Evolutionary conservation across 1,140 invertebrate genomes (phyloP).

Genomic region (Papilio dardanus): DNA sequence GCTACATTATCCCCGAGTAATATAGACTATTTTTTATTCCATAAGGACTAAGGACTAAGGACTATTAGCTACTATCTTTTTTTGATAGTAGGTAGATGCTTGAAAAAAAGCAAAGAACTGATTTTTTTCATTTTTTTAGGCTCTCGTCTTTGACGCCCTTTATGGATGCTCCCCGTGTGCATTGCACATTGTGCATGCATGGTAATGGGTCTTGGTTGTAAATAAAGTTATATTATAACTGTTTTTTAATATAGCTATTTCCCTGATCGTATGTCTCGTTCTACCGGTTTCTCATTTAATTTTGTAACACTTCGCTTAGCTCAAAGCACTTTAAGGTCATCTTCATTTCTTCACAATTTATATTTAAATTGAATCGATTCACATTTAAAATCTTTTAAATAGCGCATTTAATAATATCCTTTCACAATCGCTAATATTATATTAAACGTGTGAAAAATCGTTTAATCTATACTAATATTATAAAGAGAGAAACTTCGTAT

Average conservation of each 20-base stretch:
- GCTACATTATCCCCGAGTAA: no score
- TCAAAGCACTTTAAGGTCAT: neutral
- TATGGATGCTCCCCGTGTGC: no score
- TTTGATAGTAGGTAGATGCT: neutral
- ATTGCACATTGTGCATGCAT: no score
- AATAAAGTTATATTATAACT: no score
- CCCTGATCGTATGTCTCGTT: neutral
- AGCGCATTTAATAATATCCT: neutral
- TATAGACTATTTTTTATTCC: no score
- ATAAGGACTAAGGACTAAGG: neutral
- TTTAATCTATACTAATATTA: neutral
- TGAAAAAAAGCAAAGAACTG: no score
- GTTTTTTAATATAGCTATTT: no score
- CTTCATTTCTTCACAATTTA: neutral
- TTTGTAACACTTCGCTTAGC: neutral
- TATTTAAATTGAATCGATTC: neutral
- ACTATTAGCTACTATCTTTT: neutral
- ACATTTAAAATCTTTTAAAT: neutral
- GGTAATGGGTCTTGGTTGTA: no score
- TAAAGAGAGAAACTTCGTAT: no score
- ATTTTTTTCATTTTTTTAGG: no score
- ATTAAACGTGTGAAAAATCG: neutral
- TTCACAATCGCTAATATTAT: neutral
- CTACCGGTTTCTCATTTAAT: constrained; percentile 10
- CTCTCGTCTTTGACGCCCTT: no score